Conservation (phyloP, 2,888 invertebrate species). For the Lochmaea crataegi region DNA sequence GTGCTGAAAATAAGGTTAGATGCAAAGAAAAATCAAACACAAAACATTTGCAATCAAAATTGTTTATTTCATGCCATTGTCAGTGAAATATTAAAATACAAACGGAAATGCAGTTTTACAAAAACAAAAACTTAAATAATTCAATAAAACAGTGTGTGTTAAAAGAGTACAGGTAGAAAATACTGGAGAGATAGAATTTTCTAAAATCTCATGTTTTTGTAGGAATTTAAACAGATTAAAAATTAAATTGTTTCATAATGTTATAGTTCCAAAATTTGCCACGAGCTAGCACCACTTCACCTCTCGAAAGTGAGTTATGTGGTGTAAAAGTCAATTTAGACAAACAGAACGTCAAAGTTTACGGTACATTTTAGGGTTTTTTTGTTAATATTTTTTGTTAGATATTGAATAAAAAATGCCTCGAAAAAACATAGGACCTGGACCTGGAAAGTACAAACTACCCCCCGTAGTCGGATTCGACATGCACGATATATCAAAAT, state of each 20-base stretch:
- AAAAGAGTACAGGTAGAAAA: background rate
- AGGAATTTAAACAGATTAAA: no score
- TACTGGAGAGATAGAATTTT: background rate
- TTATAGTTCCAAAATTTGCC: no score
- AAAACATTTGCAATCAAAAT: constrained; percentile 32
- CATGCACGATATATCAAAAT: constrained; percentile 72
- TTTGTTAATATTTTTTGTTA: constrained; percentile 22
- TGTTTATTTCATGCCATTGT: constrained; percentile 38
- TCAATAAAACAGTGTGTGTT: background rate
- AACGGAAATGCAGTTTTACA: constrained; percentile 23
- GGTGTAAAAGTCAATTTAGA: background rate
- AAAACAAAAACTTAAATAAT: background rate
- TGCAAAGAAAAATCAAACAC: constrained; percentile 32
- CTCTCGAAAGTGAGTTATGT: no score
- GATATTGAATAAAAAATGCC: constrained; percentile 29
- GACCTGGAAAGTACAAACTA: constrained; percentile 74
- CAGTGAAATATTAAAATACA: constrained; percentile 24
- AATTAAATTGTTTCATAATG: no score
- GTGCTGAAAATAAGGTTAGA: constrained; percentile 22
- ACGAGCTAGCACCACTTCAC: no score
- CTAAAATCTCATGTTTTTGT: no score
- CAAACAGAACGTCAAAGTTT: no score
- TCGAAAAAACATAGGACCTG: constrained; percentile 69
- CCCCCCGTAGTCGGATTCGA: constrained; percentile 72
- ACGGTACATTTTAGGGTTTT: background rate